Base-by-base conservation (phyloP, 2,797 vertebrate species). In the Falco naumanni region DNA sequence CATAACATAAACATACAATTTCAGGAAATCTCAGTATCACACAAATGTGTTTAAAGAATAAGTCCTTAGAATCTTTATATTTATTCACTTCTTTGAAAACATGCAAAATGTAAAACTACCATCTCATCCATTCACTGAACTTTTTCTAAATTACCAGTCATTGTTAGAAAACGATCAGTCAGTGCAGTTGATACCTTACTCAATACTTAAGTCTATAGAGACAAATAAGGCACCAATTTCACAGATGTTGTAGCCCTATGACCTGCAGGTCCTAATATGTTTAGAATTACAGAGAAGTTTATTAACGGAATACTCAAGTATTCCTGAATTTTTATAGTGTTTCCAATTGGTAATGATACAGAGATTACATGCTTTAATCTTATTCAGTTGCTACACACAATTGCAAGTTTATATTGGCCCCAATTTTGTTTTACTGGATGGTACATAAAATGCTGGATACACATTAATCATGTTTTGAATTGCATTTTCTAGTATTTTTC, bases 401-500 rank as follows among this genome's bases (percentile, higher is more conserved):
- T 0, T 80, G 53, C 18, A 72, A 95, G 53, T 60, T 86, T 74
- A 50, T 66, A 66, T 51, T 76, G 34, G 28, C 60, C 64, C 26
- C 51, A 60, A 51, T 59, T 80, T 77, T 70, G 19, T 51, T 77
- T 91, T 65, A 87, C 25, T 80, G 60, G 34, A 63, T 48, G 64
- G 31, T 53, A 93, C 22, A 47, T 61, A 90, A 87, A 89, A 83
- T 66, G 71, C 60, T 94, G 43, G 47, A 79, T 34, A 76, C 13
- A 39, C 31, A 79, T 53, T 66, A 59, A 84, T 83, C 39, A 47
- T 61, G 18, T 33, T 87, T 76, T 79, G 39, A 85, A 72, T 87
- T 74, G 87, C 21, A 66, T 89, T 93, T 95, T 70, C 82, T 77
- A 87, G 18, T 64, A 76, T 70, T 87, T 81, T 93, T 83, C 60